Conservation (phyloP, 92 coral and sea anemone genomes). For the Meandrina meandrites region DNA sequence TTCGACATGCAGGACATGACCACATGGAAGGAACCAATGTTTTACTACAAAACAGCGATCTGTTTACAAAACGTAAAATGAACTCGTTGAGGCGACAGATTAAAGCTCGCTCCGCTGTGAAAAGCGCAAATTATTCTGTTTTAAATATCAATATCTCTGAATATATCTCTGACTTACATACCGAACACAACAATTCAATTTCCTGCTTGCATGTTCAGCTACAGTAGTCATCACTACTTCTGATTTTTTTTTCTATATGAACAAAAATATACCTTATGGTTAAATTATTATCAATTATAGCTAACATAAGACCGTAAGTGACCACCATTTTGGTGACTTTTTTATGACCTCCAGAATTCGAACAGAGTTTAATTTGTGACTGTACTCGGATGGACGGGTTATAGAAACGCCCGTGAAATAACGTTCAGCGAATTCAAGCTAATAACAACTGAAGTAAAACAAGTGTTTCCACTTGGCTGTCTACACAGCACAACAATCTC, state of each 20-base stretch:
- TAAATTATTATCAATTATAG: neutral
- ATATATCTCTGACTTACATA: neutral
- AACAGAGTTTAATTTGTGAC: neutral
- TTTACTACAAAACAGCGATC: neutral
- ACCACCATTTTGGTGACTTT: neutral
- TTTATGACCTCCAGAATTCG: neutral
- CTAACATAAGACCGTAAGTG: neutral
- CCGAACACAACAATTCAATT: neutral
- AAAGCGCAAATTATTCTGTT: neutral
- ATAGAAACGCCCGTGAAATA: neutral
- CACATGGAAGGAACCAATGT: neutral
- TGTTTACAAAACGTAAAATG: neutral
- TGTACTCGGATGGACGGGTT: neutral
- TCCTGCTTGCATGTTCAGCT: neutral
- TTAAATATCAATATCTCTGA: neutral
- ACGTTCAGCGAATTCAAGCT: neutral
- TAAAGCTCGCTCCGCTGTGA: neutral
- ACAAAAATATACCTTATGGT: neutral
- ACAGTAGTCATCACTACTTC: neutral
- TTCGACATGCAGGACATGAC: neutral
- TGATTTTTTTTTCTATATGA: neutral
- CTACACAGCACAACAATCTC: neutral
- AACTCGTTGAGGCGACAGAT: neutral
- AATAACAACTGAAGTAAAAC: slow-evolving; percentile 22
- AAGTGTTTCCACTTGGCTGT: slow-evolving; percentile 24